Evolutionary conservation across 2,888 invertebrate genomes (phyloP), one percentile per base, ranked within the genome.

Genomic region (Marronus borbonicus): DNA sequence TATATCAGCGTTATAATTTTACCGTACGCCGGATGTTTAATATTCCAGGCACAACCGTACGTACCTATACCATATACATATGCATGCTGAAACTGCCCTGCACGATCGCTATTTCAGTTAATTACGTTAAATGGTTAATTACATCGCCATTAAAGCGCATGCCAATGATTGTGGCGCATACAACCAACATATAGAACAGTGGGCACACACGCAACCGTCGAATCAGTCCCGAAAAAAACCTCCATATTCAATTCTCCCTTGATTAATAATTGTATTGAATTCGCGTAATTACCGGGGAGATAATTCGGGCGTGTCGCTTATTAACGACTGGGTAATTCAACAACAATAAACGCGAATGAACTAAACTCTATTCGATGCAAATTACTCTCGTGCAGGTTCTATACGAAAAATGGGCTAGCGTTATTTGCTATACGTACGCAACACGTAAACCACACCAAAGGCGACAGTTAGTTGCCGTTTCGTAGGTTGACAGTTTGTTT

Each of bases 111-210:
- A 66, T 44, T 66, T 66, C 44, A 44, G 65, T 66, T 66, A 66
- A 66, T 66, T 66, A 39, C 65, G 12, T 66, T 66, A 66, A 66
- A 66, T 44, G 20, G 65, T 66, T 66, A 66, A 66, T 66, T 66
- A 66, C 20, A 20, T 44, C 65, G 44, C 44, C 44, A 66, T 36
- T 39, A 66, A 66, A 44, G n/a, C 55, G 65, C 44, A 20, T 39
- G 20, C 17, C 65, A 55, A 55, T n/a, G 55, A 55, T 55, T n/a
- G 17, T 17, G 7, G 55, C n/a, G 17, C 55, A 55, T 7, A 55
- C 17, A 58, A 58, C 20, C 20, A 58, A 20, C 20, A 8, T 8
- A 20, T 17, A 58, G 20, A 20, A 8, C 55, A 58, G 20, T 20
- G 20, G 1, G 17, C 20, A 17, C 8, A 4, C 17, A 62, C n/a